A percentile compares a stretch with the other conserved stretches of the same genome.
Evolutionary conservation across 2,888 invertebrate species (phyloP).

Genomic region (Mythimna vitellina): DNA sequence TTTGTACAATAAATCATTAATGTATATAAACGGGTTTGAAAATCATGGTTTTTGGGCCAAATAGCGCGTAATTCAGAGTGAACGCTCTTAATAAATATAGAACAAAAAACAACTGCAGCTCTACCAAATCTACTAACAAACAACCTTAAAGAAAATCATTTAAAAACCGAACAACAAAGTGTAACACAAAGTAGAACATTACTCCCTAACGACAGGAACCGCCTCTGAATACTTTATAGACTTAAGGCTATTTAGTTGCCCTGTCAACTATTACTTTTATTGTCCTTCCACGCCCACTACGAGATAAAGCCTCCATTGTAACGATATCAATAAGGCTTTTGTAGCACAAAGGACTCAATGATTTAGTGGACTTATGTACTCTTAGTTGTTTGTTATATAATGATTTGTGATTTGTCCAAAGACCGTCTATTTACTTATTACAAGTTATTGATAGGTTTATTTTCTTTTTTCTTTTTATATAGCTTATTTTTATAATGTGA

Average conservation of each 20-base stretch:
- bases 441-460: no score
- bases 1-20: no score
- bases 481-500: no score
- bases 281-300: constrained; percentile 64
- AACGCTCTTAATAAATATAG: no score
- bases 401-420: neutral
- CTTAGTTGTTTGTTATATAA: constrained; percentile 35
- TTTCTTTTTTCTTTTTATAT: no score
- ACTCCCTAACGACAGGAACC: constrained; percentile 51
- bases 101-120: no score
- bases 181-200: constrained; percentile 20
- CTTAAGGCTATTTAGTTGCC: constrained; percentile 70
- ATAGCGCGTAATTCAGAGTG: no score
- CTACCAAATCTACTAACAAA: no score
- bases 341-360: constrained; percentile 60
- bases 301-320: constrained; percentile 69
- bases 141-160: constrained; percentile 13
- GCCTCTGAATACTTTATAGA: constrained; percentile 75
- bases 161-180: constrained; percentile 47
- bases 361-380: constrained; percentile 20
- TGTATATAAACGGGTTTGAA: no score
- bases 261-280: constrained; percentile 59
- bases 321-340: constrained; percentile 70
- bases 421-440: no score
- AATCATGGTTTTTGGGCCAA: no score